A percentile compares a stretch with the other conserved stretches of the same genome.
phyloP scores from a whole-genome alignment of 2,888 invertebrate genomes.

The Leptothorax acervorum region DNA sequence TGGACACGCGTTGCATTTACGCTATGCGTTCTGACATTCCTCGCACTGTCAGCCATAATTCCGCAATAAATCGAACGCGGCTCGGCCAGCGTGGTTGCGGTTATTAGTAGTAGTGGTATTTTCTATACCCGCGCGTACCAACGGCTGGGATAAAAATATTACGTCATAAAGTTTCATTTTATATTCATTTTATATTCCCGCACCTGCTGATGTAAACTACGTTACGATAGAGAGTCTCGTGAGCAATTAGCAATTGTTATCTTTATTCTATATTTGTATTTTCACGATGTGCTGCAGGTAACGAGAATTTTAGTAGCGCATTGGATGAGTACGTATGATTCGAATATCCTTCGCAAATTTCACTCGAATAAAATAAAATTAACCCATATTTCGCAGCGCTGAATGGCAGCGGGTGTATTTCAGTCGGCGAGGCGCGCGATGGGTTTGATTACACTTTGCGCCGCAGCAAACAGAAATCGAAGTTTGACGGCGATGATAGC shows the following conservation, averaged over 20 bases:
- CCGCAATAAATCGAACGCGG: constrained; percentile 25
- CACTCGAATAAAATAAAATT: constrained; percentile 7
- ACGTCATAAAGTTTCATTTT: background rate
- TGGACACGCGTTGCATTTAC: constrained; percentile 55
- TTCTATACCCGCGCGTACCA: background rate
- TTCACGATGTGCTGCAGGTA: background rate
- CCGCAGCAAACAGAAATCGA: background rate
- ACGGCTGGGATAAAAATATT: background rate
- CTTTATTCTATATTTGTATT: background rate
- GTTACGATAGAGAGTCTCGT: background rate
- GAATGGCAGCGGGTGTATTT: background rate
- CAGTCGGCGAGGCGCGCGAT: background rate
- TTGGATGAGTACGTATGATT: background rate
- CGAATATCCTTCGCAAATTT: background rate
- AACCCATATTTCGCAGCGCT: background rate
- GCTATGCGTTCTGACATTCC: constrained; percentile 46
- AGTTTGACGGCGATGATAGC: background rate
- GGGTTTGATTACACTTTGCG: background rate
- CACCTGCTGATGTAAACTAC: background rate
- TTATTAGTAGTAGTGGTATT: background rate
- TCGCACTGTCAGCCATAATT: constrained; percentile 13
- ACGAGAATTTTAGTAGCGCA: background rate
- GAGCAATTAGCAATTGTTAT: background rate
- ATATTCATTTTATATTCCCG: background rate
- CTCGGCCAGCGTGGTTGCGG: background rate